Conservation (phyloP, 2,113 vertebrate genomes). For the Todiramphus chloris region DNA sequence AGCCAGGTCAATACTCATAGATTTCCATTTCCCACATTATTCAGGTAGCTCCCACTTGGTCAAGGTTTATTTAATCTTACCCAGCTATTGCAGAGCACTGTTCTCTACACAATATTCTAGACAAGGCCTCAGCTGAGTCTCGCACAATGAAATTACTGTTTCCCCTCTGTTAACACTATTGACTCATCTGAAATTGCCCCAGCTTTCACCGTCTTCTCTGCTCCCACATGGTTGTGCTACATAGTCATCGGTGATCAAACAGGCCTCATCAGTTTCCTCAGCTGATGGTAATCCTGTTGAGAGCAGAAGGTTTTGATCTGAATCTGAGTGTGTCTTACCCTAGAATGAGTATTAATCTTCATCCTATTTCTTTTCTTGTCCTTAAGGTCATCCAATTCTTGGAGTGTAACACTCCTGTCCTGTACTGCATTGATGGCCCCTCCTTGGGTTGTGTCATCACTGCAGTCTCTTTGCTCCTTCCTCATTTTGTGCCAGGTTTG, state of each 20-base stretch:
- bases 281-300: not conserved
- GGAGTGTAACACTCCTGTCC: not conserved
- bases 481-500: not conserved
- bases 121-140: not conserved
- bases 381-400: not conserved
- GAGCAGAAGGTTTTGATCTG: not conserved
- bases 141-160: not conserved
- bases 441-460: not conserved
- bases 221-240: not conserved
- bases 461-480: not conserved
- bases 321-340: not conserved
- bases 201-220: not conserved
- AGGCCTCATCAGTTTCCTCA: not conserved
- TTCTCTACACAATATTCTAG: not conserved
- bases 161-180: not conserved
- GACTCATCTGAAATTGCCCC: not conserved
- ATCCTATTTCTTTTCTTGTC: not conserved
- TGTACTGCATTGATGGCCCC: not conserved
- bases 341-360: not conserved
- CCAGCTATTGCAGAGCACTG: not conserved
- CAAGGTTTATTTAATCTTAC: conserved; percentile 5
- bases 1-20: conserved; percentile 28
- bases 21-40: conserved; percentile 18
- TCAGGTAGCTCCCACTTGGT: not conserved
- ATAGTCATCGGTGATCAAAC: not conserved